These are phyloP conservation scores for Dicyrtoma fusca DNA, from an alignment of 2,888 invertebrate species.

Conservation along the genomic window DNA sequence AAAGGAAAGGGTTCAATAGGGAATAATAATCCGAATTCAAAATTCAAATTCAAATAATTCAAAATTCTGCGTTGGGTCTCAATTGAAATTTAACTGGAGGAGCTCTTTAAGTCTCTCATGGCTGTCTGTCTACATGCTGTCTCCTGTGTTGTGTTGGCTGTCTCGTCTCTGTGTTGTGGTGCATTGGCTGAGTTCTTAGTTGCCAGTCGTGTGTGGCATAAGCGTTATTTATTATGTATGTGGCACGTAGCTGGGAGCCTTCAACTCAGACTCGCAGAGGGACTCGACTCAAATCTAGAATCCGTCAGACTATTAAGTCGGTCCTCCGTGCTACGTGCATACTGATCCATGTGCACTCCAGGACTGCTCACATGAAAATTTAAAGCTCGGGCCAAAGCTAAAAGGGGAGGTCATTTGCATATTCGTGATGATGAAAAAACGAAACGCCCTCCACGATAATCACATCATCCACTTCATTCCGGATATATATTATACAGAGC, in stretches of 20 bases:
- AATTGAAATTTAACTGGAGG: too few species aligned
- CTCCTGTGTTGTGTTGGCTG: too few species aligned
- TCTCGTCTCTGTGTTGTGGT: slow-evolving; percentile 8
- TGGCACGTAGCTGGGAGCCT: too few species aligned
- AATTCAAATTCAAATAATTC: slow-evolving; percentile 10
- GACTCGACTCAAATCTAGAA: too few species aligned
- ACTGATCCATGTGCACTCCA: background rate
- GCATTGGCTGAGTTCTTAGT: background rate
- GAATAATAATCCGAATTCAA: slow-evolving; percentile 27
- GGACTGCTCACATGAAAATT: too few species aligned
- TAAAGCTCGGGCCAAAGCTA: background rate
- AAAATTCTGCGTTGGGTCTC: too few species aligned
- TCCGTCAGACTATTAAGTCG: background rate
- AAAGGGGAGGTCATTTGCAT: slow-evolving; percentile 52
- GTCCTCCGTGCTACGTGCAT: background rate
- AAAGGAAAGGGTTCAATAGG: slow-evolving; percentile 15
- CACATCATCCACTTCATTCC: slow-evolving; percentile 55
- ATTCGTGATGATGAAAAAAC: slow-evolving; percentile 54
- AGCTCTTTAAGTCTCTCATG: too few species aligned
- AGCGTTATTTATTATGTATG: too few species aligned
- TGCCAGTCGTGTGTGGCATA: slow-evolving; percentile 1
- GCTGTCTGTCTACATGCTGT: background rate
- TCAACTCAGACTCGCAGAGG: too few species aligned
- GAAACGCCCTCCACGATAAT: slow-evolving; percentile 55
- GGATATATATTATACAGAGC: background rate